Conservation (phyloP, 2,888 invertebrate species). For the Ametastegia equiseti region DNA sequence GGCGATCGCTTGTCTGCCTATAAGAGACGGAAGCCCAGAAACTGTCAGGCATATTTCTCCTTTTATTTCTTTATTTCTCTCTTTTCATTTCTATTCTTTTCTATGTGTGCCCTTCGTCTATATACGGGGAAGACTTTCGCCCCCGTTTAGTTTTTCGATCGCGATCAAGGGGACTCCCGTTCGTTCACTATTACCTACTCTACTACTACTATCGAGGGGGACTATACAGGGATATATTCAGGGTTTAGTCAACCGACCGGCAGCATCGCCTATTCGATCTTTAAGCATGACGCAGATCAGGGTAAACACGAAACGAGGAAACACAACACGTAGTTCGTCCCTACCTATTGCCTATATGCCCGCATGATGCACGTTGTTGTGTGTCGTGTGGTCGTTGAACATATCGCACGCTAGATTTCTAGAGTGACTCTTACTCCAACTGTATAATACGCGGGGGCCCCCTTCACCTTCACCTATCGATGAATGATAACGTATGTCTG, state of each 20-base stretch:
- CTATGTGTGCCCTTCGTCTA: neutral
- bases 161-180: slow-evolving; percentile 17
- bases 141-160: slow-evolving; percentile 6
- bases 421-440: slow-evolving; percentile 14
- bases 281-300: slow-evolving; percentile 44
- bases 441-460: too few species aligned
- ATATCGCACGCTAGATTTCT: slow-evolving; percentile 20
- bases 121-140: slow-evolving; percentile 24
- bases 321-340: too few species aligned
- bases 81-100: neutral
- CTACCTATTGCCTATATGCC: neutral
- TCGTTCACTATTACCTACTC: too few species aligned
- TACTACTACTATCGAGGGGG: neutral
- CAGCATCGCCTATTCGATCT: slow-evolving; percentile 41
- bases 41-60: neutral
- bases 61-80: neutral
- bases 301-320: slow-evolving; percentile 41
- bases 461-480: too few species aligned
- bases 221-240: slow-evolving; percentile 26
- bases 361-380: neutral
- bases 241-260: slow-evolving; percentile 34
- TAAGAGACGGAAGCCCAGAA: neutral
- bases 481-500: slow-evolving; percentile 31
- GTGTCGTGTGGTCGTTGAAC: slow-evolving; percentile 4
- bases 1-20: neutral